A percentile compares a stretch with the other conserved stretches of the same genome.
Evolutionary conservation across 2,888 invertebrate species (phyloP).

Genomic region (Petrolisthes manimaculis): DNA sequence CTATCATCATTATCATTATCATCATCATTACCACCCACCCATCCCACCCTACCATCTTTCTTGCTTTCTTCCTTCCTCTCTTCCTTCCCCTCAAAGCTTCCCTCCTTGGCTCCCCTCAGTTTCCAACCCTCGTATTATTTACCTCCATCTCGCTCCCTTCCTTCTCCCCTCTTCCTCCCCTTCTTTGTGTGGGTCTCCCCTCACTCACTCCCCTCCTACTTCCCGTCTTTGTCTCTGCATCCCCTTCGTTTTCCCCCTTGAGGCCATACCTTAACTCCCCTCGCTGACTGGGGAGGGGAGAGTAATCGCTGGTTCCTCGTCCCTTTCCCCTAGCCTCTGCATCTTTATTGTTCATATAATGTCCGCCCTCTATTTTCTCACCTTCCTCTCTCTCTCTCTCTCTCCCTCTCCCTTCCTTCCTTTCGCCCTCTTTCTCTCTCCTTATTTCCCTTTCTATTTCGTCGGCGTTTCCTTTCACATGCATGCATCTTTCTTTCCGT

Average conservation of each 20-base stretch:
- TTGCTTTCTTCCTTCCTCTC: constrained; percentile 17
- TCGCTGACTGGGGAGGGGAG: constrained; percentile 51
- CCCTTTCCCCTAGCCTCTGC: constrained; percentile 55
- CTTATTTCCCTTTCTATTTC: constrained; percentile 16
- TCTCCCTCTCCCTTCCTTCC: constrained; percentile 24
- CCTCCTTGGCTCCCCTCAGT: neutral
- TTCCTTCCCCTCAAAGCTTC: constrained; percentile 11
- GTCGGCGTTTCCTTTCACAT: constrained; percentile 6
- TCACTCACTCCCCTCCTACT: constrained; percentile 44
- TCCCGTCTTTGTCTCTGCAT: constrained; percentile 42
- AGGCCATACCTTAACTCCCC: constrained; percentile 59
- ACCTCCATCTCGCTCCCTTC: constrained; percentile 37
- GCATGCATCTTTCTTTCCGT: constrained; percentile 33
- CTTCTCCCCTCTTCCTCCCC: constrained; percentile 49
- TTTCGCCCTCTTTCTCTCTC: constrained; percentile 31
- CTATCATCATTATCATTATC: neutral
- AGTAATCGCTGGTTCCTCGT: constrained; percentile 59
- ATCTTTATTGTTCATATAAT: constrained; percentile 62
- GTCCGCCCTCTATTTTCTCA: constrained; percentile 54
- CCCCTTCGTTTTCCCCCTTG: constrained; percentile 50
- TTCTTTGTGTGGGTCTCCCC: constrained; percentile 55
- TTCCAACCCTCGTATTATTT: constrained; percentile 22
- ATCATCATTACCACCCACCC: neutral
- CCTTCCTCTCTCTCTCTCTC: constrained; percentile 49
- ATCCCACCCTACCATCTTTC: neutral